Conservation (phyloP, 2,113 vertebrate species). For the Sterrhoptilus dennistouni region DNA sequence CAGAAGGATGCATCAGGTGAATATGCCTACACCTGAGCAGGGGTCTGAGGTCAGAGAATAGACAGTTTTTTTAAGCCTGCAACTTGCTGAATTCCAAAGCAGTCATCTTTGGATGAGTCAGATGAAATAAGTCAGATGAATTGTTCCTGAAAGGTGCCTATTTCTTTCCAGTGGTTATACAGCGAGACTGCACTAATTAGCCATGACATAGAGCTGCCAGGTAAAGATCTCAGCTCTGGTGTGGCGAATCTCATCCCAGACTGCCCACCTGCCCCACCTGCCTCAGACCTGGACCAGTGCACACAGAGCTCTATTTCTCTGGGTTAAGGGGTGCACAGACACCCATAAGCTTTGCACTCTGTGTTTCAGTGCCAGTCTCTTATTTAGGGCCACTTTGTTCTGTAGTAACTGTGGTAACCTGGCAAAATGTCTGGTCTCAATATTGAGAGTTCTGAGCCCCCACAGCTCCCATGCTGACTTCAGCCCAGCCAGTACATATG, state of each 20-base stretch:
- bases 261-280: neutral
- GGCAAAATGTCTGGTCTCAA: neutral
- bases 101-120: neutral
- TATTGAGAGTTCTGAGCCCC: neutral
- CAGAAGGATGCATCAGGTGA: neutral
- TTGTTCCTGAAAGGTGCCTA: neutral
- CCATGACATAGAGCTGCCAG: neutral
- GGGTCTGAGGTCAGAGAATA: neutral
- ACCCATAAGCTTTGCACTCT: neutral
- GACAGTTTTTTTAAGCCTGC: neutral
- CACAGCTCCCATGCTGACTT: neutral
- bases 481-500: neutral
- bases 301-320: neutral
- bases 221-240: neutral
- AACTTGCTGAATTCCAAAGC: neutral
- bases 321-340: neutral
- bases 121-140: neutral
- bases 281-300: accelerated
- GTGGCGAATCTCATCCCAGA: neutral
- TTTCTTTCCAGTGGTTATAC: neutral
- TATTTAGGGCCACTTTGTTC: neutral
- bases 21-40: neutral
- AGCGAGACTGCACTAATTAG: neutral
- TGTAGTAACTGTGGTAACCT: constrained; percentile 14
- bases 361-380: neutral